Base-by-base conservation (phyloP, 2,888 invertebrate species). In the Chaetoderma sp. region DNA sequence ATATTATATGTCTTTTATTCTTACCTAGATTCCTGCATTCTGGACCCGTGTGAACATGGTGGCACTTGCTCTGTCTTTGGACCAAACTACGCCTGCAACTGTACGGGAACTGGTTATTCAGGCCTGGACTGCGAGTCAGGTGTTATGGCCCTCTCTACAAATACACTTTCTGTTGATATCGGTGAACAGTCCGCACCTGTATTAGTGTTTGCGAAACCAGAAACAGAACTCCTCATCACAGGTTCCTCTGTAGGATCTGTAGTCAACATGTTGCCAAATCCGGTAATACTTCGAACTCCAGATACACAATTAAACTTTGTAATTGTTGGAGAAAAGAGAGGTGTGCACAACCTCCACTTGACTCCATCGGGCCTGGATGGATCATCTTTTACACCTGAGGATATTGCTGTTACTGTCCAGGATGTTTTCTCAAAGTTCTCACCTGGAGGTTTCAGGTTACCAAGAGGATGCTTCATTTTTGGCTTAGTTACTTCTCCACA, bases 381-480 rank as follows among this genome's bases (percentile, higher is more conserved):
- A 16, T 16, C 27, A 52, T 28, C 52, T 2, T 52, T 52, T 28
- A 4, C 4, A 2, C 2, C 32, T 13, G 28, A 52, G 32, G 52
- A 32, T 52, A 25, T 30, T 2, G 23, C 52, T 13, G n/a, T 56
- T 39, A 18, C 25, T 13, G 18, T 42, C 5, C 32, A 52, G n/a
- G 52, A 52, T 33, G 52, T 52, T 1, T 52, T 52, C 52, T 30
- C 30, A 28, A 52, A 52, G 32, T 52, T 32, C 32, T 18, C n/a
- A 52, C 13, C 32, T 28, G 30, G n/a, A n/a, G n/a, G 28, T 30
- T n/a, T 32, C 16, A 33, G 52, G 4, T 33, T 52, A 8, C 52
- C 30, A 2, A 18, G 32, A 28, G 52, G 52, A 2, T 28, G 10
- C n/a, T 52, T 30, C 52, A 32, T 52, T 21, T 18, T 52, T 10